These are phyloP conservation scores for Epinephelus malabaricus DNA, from an alignment of 2,797 vertebrate species.

Conservation along the genomic window DNA sequence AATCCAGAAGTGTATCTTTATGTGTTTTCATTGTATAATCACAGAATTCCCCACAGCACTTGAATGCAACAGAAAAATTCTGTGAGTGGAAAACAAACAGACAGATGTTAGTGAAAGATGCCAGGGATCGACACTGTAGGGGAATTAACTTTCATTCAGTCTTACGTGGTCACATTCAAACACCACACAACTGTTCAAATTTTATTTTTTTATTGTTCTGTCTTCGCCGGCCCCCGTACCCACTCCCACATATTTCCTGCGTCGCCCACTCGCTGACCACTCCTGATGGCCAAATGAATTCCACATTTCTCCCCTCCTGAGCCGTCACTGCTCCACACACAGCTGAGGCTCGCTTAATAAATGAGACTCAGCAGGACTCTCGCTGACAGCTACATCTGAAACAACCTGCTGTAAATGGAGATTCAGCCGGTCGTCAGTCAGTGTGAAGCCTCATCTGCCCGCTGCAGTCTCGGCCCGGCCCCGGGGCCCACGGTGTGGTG, in stretches of 20 bases:
- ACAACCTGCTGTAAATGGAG: constrained; percentile 55
- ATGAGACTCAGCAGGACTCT: constrained; percentile 89
- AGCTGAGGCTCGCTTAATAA: constrained; percentile 88
- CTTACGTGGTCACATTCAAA: constrained; percentile 38
- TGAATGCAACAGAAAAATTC: constrained; percentile 20
- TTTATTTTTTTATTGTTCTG: constrained; percentile 53
- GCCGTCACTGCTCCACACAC: constrained; percentile 90
- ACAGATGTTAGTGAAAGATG: constrained; percentile 27
- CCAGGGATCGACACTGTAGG: constrained; percentile 14
- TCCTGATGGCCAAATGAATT: constrained; percentile 89
- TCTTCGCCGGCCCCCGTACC: constrained; percentile 43
- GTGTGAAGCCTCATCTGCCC: constrained; percentile 25
- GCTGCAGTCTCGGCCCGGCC: not conserved
- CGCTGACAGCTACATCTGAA: constrained; percentile 88
- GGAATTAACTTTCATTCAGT: constrained; percentile 27
- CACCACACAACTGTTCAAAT: constrained; percentile 44
- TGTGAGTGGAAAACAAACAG: constrained; percentile 22
- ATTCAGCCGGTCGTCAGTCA: constrained; percentile 15
- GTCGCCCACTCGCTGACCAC: constrained; percentile 24
- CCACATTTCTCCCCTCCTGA: constrained; percentile 92
- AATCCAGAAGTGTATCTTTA: not conserved
- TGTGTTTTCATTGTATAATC: not conserved
- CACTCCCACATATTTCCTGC: constrained; percentile 64
- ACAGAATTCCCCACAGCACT: not conserved
- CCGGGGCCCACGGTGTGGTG: constrained; percentile 31